Conservation (phyloP, 1,140 invertebrate species). For the Drosophila athabasca region DNA sequence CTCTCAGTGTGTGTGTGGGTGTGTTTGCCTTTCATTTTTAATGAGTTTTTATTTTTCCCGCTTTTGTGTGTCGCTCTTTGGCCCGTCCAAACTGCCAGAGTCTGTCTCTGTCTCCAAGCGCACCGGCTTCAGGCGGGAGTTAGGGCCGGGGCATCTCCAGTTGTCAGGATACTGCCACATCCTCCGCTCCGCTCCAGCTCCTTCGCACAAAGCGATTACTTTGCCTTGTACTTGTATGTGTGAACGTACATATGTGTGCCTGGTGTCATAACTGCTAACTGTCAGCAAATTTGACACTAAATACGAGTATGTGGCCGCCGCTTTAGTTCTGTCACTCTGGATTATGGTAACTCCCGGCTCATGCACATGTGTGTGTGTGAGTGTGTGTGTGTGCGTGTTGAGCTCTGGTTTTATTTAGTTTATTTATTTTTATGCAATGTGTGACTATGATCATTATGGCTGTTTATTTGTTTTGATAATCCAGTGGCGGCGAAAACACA, state of each 20-base stretch:
- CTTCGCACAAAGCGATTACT: conserved; percentile 53
- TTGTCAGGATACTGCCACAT: conserved; percentile 50
- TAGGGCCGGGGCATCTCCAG: conserved; percentile 11
- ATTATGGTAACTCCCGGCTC: conserved; percentile 41
- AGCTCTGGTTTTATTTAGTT: conserved; percentile 26
- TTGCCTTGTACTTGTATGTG: conserved; percentile 38
- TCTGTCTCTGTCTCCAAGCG: conserved; percentile 31
- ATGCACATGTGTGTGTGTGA: conserved; percentile 23
- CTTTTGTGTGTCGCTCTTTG: conserved; percentile 56
- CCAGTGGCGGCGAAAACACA: conserved; percentile 26
- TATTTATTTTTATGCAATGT: conserved; percentile 46
- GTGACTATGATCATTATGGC: conserved; percentile 28
- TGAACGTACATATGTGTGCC: no score
- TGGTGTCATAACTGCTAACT: conserved; percentile 71
- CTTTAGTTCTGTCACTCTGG: conserved; percentile 61
- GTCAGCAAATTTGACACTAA: conserved; percentile 74
- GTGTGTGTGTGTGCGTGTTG: conserved; percentile 24
- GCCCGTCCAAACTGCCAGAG: conserved; percentile 56
- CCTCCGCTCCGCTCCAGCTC: conserved; percentile 29
- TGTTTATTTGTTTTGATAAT: conserved; percentile 61
- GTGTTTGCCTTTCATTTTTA: conserved; percentile 73
- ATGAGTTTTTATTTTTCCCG: conserved; percentile 78
- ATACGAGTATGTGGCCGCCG: conserved; percentile 50
- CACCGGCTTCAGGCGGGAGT: conserved; percentile 14
- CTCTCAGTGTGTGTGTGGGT: conserved; percentile 10